Conservation (phyloP, 2,888 invertebrate species). For the Acanthoscelides obtectus region DNA sequence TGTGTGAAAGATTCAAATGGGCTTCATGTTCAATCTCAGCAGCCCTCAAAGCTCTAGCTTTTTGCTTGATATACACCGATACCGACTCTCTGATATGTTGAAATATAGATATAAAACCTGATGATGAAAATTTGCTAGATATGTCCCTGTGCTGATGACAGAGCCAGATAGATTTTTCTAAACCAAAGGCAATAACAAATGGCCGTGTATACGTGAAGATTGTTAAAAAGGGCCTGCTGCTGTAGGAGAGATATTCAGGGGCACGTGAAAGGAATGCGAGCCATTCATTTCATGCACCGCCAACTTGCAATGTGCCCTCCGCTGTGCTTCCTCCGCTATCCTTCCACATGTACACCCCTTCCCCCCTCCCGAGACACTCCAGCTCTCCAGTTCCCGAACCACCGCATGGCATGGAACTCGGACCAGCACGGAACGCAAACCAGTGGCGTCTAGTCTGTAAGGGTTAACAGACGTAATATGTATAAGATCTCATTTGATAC, state of each 20-base stretch:
- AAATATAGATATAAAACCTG: too few relatives aligned
- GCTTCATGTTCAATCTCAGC: too few relatives aligned
- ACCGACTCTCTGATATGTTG: background rate
- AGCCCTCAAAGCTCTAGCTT: too few relatives aligned
- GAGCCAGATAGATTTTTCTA: slow-evolving; percentile 14
- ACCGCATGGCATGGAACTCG: background rate
- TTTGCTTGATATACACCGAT: background rate
- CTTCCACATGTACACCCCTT: slow-evolving; percentile 6
- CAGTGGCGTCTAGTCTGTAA: background rate
- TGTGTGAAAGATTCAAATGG: too few relatives aligned
- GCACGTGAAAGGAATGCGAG: slow-evolving; percentile 32
- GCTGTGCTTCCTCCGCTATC: slow-evolving; percentile 11
- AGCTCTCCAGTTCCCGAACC: slow-evolving; percentile 1
- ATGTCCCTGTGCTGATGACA: slow-evolving; percentile 12
- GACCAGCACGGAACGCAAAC: background rate
- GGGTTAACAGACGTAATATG: too few relatives aligned
- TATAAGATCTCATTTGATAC: too few relatives aligned
- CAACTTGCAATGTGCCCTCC: slow-evolving; percentile 37
- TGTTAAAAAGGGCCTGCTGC: slow-evolving; percentile 28
- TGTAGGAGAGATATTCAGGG: slow-evolving; percentile 24
- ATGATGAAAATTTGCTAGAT: background rate
- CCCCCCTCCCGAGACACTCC: slow-evolving; percentile 9
- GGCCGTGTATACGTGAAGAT: slow-evolving; percentile 27
- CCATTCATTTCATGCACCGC: slow-evolving; percentile 45
- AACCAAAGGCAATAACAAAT: slow-evolving; percentile 18